Evolutionary conservation across 2,797 vertebrate species (phyloP), one percentile per base, ranked within the genome.

Genomic region (Silurus aristotelis): DNA sequence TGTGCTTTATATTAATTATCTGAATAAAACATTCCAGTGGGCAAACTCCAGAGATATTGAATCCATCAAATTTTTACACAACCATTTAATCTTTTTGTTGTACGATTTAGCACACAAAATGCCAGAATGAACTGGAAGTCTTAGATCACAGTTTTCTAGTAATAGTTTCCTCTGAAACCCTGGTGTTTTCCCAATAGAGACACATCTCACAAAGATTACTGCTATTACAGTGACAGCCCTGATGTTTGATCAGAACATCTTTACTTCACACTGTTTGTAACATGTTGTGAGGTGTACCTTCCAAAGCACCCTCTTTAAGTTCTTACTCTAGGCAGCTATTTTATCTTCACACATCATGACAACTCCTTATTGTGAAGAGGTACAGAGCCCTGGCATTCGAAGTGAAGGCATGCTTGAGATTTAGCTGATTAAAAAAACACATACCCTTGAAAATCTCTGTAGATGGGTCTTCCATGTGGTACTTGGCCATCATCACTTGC

Each of bases 221-320:
- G 70, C 80, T 87, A 80, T 84, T 85, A 80, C 77, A 43, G 75
- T 75, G 80, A 89, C 85, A 89, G 84, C 56, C 78, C 83, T 71
- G 61, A 27, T 84, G 73, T 87, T 88, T 85, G 86, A 89, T 89
- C 83, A 82, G 60, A 87, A 67, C 66, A 83, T 91, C 84, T 82
- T 83, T 70, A 75, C 71, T 83, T 88, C 60, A 55, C 77, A 52
- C 82, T n/a, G 46, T 89, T 84, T 82, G 72, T 85, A 88, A 88
- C 82, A 76, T 86, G 83, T 76, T 68, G 86, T 83, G 67, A 31
- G 6, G 25, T 67, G 77, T 38, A 63, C 81, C 68, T 84, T 61
- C 85, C 83, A 71, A 83, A 87, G 80, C 80, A 73, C 82, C 71
- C n/a, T 22, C 67, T 82, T 87, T 81, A 48, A 17, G 61, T 67